Conservation (phyloP, 1,140 invertebrate species). For the Glossosoma conforme region DNA sequence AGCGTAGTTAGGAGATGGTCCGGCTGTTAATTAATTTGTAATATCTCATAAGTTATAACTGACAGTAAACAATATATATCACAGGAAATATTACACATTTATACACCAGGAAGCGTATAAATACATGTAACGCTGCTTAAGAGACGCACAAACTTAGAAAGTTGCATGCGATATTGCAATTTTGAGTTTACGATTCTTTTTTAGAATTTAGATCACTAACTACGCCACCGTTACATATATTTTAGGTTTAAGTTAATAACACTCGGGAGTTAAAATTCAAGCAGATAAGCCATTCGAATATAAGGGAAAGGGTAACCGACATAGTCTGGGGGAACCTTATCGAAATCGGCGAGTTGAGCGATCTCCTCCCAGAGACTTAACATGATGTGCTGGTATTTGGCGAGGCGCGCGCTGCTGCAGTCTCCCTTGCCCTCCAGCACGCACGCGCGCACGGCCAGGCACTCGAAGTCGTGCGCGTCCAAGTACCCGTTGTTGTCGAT, state of each 20-base stretch:
- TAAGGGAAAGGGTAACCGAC: constrained; percentile 37
- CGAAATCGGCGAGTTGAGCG: constrained; percentile 74
- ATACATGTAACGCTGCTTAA: too few species aligned
- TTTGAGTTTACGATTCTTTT: too few species aligned
- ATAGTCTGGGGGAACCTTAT: constrained; percentile 63
- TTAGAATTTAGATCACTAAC: too few species aligned
- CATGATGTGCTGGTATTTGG: constrained; percentile 78
- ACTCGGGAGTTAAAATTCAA: constrained; percentile 4
- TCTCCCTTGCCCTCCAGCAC: constrained; percentile 77
- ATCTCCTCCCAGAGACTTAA: constrained; percentile 79
- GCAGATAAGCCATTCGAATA: constrained; percentile 22
- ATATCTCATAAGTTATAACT: too few species aligned
- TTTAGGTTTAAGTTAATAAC: neutral
- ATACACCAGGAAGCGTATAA: too few species aligned
- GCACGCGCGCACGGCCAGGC: constrained; percentile 72
- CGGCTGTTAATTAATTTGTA: too few species aligned
- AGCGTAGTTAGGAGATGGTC: too few species aligned
- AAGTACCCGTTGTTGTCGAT: constrained; percentile 78
- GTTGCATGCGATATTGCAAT: too few species aligned
- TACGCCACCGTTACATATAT: too few species aligned
- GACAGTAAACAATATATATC: too few species aligned
- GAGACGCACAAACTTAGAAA: too few species aligned
- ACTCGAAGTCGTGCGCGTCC: constrained; percentile 76
- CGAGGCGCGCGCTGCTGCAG: constrained; percentile 61
- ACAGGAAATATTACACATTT: too few species aligned